Evolutionary conservation across 2,797 vertebrate species (phyloP).

Genomic region (Bovichtus diacanthus): DNA sequence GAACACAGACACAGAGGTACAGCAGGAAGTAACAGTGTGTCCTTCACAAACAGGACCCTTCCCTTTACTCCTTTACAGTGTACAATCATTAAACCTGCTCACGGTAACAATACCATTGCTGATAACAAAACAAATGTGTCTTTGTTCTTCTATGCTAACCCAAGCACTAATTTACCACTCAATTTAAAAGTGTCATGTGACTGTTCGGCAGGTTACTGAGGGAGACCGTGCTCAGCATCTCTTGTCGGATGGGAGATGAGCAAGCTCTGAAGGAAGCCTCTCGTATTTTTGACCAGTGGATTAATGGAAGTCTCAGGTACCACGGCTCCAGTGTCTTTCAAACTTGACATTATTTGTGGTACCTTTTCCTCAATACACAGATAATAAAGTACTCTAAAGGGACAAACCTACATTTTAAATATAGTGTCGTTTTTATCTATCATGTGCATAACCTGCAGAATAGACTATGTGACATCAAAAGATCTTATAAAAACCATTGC

Average conservation of each 20-base stretch:
- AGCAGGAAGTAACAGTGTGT: neutral
- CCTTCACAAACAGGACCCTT: neutral
- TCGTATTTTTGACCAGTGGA: conserved; percentile 86
- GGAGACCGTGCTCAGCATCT: conserved; percentile 87
- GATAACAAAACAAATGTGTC: neutral
- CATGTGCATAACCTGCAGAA: too few species aligned
- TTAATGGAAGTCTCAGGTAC: conserved; percentile 75
- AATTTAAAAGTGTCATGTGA: neutral
- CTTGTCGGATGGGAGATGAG: conserved; percentile 88
- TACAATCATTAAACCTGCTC: neutral
- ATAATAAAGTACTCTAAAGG: neutral
- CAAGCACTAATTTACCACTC: neutral
- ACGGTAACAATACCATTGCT: neutral
- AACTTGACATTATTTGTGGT: neutral
- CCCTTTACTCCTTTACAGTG: neutral
- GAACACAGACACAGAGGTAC: conserved; percentile 87
- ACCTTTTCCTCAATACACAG: neutral
- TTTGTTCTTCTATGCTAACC: neutral
- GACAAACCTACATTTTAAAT: too few species aligned
- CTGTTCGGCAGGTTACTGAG: conserved; percentile 88
- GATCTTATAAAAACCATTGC: neutral
- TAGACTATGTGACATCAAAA: neutral
- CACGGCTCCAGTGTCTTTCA: neutral
- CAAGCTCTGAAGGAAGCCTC: conserved; percentile 82
- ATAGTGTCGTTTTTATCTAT: too few species aligned